Evolutionary conservation across 2,888 invertebrate genomes (phyloP).

Genomic region (Vannuccia rotundouncinata): DNA sequence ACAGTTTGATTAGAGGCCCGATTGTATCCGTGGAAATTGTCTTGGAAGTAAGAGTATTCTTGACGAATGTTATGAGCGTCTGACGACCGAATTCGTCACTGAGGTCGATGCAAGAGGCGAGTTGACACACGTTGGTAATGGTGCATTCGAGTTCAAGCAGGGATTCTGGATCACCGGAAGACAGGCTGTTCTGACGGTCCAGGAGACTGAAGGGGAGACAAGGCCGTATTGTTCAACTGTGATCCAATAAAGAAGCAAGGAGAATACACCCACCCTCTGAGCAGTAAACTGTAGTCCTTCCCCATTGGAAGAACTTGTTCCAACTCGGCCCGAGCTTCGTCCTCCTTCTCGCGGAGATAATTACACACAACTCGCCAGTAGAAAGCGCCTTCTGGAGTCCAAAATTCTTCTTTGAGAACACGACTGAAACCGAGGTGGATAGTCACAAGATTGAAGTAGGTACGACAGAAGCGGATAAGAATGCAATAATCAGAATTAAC

Average conservation of each 20-base stretch:
- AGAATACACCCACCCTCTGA: not conserved
- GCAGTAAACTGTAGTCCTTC: not conserved
- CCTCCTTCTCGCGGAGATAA: not conserved
- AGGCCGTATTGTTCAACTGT: not conserved
- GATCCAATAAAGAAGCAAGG: no score
- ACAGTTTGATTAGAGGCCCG: conserved; percentile 9
- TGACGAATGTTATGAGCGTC: conserved; percentile 2
- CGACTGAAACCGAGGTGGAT: no score
- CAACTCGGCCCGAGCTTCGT: not conserved
- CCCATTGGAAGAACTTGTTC: conserved; percentile 4
- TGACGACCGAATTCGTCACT: conserved; percentile 22
- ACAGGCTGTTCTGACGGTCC: not conserved
- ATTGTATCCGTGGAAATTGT: not conserved
- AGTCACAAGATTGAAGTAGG: no score
- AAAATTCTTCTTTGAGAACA: not conserved
- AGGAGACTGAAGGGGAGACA: not conserved
- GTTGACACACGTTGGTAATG: not conserved
- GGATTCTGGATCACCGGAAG: not conserved
- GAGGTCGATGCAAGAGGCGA: conserved; percentile 24
- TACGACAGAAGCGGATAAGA: no score
- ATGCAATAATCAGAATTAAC: no score
- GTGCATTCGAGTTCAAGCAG: not conserved
- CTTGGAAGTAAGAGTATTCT: not conserved
- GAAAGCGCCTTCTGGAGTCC: conserved; percentile 10
- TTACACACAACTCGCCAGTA: conserved; percentile 7